These are phyloP conservation scores for Habropoda laboriosa DNA, from an alignment of 1,140 invertebrate genomes.

Conservation along the genomic window DNA sequence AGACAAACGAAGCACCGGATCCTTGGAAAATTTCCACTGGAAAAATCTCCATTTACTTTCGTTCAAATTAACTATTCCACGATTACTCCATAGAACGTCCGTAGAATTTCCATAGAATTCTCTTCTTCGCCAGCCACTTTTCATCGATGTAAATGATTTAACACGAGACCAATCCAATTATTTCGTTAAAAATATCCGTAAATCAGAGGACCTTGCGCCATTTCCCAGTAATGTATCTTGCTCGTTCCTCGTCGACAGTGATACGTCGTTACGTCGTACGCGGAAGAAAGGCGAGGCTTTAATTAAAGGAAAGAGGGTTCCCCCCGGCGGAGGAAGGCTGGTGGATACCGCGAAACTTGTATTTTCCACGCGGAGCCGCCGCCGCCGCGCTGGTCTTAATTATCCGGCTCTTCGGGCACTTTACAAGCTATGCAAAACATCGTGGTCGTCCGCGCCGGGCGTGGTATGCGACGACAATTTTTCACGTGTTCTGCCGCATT, in stretches of 20 bases:
- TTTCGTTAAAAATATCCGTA: too few relatives aligned
- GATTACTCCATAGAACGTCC: too few relatives aligned
- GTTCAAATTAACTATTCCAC: too few relatives aligned
- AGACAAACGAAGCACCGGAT: too few relatives aligned
- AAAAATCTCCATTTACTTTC: too few relatives aligned
- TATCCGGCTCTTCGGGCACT: constrained; percentile 33
- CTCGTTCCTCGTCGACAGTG: neutral
- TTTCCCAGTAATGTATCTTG: neutral
- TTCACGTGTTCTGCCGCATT: constrained; percentile 42
- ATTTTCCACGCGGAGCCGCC: neutral
- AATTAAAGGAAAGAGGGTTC: constrained; percentile 1
- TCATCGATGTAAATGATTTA: too few relatives aligned
- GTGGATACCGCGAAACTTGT: constrained; percentile 14
- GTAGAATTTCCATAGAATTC: too few relatives aligned
- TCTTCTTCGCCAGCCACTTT: too few relatives aligned
- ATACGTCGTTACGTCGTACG: neutral
- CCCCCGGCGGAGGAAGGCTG: neutral
- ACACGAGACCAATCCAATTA: too few relatives aligned
- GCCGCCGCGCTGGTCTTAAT: constrained; percentile 31
- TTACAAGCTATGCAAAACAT: constrained; percentile 44
- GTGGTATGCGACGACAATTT: constrained; percentile 36
- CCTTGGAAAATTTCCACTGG: too few relatives aligned
- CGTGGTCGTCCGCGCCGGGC: neutral
- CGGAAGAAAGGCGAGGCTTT: neutral
- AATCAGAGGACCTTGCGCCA: too few relatives aligned